Evolutionary conservation across 2,888 invertebrate genomes (phyloP), one percentile per base, ranked within the genome.

Genomic region (Pegoplata infirma): DNA sequence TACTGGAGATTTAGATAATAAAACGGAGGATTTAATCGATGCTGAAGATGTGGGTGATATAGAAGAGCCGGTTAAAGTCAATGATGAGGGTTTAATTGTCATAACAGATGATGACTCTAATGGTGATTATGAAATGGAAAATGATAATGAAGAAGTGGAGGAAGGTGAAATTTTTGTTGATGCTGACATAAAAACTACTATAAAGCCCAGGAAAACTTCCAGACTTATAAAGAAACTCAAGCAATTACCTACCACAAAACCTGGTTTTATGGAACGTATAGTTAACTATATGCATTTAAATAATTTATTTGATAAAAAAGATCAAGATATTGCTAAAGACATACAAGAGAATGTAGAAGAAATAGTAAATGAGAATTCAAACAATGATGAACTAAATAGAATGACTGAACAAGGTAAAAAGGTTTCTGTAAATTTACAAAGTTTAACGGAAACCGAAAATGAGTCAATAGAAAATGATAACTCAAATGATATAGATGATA

Each of bases 211-310:
- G 51, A 80, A 32, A 81, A 82, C 67, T 25, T 71, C n/a, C 53
- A 81, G 46, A 56, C 76, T 5, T 58, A 77, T 28, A 58, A 44
- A 10, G 73, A 81, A n/a, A 79, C 14, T 55, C n/a, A 49, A 66
- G 1, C 55, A 61, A 32, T 23, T 61, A 1, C 44, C 64, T 6
- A 73, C 67, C 19, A 53, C 63, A 0, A 76, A 76, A 21, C 55
- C 56, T 25, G 80, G 84, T 21, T 78, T 86, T 10, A 76, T 86
- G 68, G 81, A 84, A 51, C 83, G 83, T 8, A 53, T 85, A 3
- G 79, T 82, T 2, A 82, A 82, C 3, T 86, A 84, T 51, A 77
- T 86, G 71, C 83, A 84, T 46, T 72, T 84, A 21, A 85, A 86
- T 19, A 82, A 83, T 67, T 56, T 85, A 19, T 85, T 85, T 80